phyloP scores from a whole-genome alignment of 2,797 vertebrate species.

The Pelochelys cantorii region DNA sequence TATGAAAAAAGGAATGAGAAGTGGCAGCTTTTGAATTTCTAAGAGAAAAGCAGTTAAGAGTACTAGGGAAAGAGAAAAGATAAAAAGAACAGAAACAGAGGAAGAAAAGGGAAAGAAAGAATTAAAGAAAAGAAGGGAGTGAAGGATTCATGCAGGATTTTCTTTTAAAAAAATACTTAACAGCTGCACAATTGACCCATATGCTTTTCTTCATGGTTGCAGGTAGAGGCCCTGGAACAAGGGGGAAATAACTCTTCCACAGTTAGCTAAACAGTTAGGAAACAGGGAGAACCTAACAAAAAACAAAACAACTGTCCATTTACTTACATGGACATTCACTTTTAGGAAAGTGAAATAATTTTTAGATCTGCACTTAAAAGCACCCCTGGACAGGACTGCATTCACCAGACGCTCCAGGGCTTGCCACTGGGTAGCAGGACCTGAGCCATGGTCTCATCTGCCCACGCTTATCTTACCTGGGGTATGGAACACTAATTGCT shows the following conservation, averaged over 20 bases:
- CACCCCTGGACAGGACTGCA: background rate
- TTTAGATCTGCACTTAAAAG: background rate
- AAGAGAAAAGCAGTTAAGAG: background rate
- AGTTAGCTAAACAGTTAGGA: background rate
- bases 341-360: background rate
- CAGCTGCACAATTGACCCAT: background rate
- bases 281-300: background rate
- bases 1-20: background rate
- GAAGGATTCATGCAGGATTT: slow-evolving; percentile 18
- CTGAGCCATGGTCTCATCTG: background rate
- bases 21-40: background rate
- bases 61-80: background rate
- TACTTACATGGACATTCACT: background rate
- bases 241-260: background rate
- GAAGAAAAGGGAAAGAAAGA: background rate
- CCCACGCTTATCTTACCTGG: background rate
- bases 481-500: background rate
- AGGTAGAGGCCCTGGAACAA: background rate
- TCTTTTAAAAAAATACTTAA: background rate
- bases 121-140: slow-evolving; percentile 21
- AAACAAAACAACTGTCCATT: background rate
- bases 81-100: background rate
- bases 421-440: background rate
- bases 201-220: background rate
- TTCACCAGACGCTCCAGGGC: background rate